A percentile compares a stretch with the other conserved stretches of the same genome.
phyloP scores from a whole-genome alignment of 1,140 invertebrate species.

The Trichogramma pretiosum region DNA sequence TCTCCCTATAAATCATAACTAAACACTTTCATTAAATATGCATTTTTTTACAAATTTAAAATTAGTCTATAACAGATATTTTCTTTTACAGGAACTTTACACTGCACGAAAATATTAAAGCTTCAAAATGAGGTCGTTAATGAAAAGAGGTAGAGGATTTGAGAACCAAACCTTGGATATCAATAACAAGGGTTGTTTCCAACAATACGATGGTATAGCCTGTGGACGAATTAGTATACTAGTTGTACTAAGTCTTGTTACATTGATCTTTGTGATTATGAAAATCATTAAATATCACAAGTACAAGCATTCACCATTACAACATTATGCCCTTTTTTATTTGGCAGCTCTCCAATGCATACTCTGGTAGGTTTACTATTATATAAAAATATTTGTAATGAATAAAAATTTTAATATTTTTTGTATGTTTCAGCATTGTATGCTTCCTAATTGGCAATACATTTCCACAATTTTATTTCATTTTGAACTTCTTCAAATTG shows the following conservation, averaged over 20 bases:
- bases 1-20: too few species aligned
- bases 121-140: slow-evolving; percentile 13
- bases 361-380: slow-evolving; percentile 35
- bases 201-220: slow-evolving; percentile 41
- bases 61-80: too few species aligned
- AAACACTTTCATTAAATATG: too few species aligned
- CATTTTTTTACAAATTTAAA: too few species aligned
- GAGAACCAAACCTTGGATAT: slow-evolving; percentile 42
- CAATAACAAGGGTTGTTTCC: slow-evolving; percentile 43
- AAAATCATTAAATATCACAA: slow-evolving; percentile 45
- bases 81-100: too few species aligned
- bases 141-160: slow-evolving; percentile 28
- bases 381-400: neutral
- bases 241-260: slow-evolving; percentile 38
- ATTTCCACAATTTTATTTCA: slow-evolving; percentile 45
- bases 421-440: neutral
- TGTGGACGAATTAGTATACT: slow-evolving; percentile 46
- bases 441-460: slow-evolving; percentile 40
- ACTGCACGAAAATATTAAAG: too few species aligned
- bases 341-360: slow-evolving; percentile 43
- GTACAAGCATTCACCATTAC: slow-evolving; percentile 43
- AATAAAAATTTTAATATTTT: neutral
- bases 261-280: slow-evolving; percentile 41
- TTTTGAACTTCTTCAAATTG: slow-evolving; percentile 45
- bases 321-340: slow-evolving; percentile 50